A percentile compares a stretch with the other conserved stretches of the same genome.
Evolutionary conservation across 2,113 vertebrate species (phyloP).

Genomic region (Pantherophis guttatus): DNA sequence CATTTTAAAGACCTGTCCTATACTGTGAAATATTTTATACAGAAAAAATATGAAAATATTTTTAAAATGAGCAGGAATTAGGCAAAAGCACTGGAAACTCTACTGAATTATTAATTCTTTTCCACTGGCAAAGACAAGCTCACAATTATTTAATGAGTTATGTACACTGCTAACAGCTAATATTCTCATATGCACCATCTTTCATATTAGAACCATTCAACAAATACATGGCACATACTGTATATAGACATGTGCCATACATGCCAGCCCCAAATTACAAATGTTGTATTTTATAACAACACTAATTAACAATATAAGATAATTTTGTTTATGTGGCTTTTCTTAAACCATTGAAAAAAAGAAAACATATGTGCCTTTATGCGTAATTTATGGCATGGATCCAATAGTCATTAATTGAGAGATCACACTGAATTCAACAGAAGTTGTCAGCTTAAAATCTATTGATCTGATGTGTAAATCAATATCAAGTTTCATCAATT

Average conservation of each 20-base stretch:
- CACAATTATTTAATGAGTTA: constrained; percentile 7
- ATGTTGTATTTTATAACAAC: neutral
- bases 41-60: neutral
- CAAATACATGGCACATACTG: neutral
- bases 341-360: neutral
- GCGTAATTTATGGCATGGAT: neutral
- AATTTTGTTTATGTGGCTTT: neutral
- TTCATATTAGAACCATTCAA: neutral
- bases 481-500: neutral
- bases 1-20: neutral
- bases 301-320: neutral
- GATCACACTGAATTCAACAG: neutral
- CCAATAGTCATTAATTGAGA: neutral
- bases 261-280: neutral
- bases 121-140: neutral
- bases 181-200: neutral
- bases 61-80: constrained; percentile 27
- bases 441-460: neutral
- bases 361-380: neutral
- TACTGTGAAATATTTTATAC: constrained; percentile 9
- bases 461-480: neutral
- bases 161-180: constrained; percentile 22
- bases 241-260: too few relatives aligned
- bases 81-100: constrained; percentile 37
- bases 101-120: constrained; percentile 18